These are phyloP conservation scores for Horisme vitalbata DNA, from an alignment of 2,888 invertebrate species.

Conservation along the genomic window DNA sequence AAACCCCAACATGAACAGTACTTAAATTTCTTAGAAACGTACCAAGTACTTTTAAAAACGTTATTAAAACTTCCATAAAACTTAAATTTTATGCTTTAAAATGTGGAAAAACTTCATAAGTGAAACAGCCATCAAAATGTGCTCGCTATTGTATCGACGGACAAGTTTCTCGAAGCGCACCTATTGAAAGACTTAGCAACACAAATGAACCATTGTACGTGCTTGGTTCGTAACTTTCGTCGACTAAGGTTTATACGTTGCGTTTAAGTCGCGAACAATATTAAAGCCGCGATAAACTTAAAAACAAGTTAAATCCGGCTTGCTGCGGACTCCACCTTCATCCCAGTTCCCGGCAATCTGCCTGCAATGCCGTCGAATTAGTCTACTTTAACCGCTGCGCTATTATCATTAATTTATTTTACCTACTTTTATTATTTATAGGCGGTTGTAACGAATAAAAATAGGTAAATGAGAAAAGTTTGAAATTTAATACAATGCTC, in stretches of 20 bases:
- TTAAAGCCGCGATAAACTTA: conserved; percentile 79
- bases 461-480: conserved; percentile 4
- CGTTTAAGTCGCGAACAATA: conserved; percentile 77
- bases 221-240: conserved; percentile 48
- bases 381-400: conserved; percentile 49
- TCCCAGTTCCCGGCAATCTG: conserved; percentile 60
- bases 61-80: neutral
- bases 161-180: conserved; percentile 25
- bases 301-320: conserved; percentile 79
- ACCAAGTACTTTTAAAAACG: neutral
- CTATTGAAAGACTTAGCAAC: conserved; percentile 44
- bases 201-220: conserved; percentile 49
- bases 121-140: conserved; percentile 23
- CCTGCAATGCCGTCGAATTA: conserved; percentile 69
- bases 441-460: conserved; percentile 4
- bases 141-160: conserved; percentile 24
- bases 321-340: conserved; percentile 60
- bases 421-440: conserved; percentile 24
- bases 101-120: neutral
- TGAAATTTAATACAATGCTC: conserved; percentile 1
- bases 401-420: conserved; percentile 38
- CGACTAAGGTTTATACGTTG: conserved; percentile 62
- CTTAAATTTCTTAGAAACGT: too few relatives aligned
- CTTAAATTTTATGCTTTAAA: neutral
- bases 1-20: too few relatives aligned